Percentiles rank a stretch among this genome's conserved stretches.
These are phyloP conservation scores for Porites divaricata DNA, from an alignment of 92 coral and sea anemone genomes.

Conservation along the genomic window DNA sequence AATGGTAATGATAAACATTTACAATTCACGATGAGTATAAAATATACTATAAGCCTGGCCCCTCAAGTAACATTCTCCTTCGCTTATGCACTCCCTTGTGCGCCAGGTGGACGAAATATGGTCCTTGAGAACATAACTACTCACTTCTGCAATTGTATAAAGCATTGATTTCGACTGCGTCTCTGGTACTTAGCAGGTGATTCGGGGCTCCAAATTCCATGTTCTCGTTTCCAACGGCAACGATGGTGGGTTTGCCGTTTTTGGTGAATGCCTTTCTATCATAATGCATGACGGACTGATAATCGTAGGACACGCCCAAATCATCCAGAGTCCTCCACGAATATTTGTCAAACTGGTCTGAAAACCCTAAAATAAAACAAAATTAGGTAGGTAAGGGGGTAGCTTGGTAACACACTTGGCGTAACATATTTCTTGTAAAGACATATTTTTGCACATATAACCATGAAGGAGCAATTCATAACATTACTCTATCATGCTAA, in stretches of 20 bases:
- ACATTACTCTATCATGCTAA: no score
- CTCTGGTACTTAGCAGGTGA: constrained; percentile 62
- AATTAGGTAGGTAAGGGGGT: not conserved
- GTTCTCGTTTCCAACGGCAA: constrained; percentile 71
- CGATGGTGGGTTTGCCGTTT: constrained; percentile 74
- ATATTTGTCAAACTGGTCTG: constrained; percentile 79
- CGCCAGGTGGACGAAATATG: no score
- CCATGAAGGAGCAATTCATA: no score
- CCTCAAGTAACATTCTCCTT: no score
- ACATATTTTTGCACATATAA: no score
- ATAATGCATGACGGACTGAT: constrained; percentile 85
- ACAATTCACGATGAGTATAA: no score
- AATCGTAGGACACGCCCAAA: constrained; percentile 76
- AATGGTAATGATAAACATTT: no score
- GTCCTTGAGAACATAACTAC: not conserved
- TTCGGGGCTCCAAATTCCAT: constrained; percentile 41
- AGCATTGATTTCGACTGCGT: constrained; percentile 80
- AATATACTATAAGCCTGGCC: no score
- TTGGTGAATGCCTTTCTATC: constrained; percentile 67
- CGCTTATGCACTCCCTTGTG: no score
- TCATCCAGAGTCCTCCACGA: constrained; percentile 64
- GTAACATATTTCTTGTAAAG: no score
- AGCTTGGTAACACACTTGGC: no score
- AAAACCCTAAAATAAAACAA: constrained; percentile 34
- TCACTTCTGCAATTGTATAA: constrained; percentile 74